Conservation (phyloP, 2,888 invertebrate genomes). For the Globia sparganii region DNA sequence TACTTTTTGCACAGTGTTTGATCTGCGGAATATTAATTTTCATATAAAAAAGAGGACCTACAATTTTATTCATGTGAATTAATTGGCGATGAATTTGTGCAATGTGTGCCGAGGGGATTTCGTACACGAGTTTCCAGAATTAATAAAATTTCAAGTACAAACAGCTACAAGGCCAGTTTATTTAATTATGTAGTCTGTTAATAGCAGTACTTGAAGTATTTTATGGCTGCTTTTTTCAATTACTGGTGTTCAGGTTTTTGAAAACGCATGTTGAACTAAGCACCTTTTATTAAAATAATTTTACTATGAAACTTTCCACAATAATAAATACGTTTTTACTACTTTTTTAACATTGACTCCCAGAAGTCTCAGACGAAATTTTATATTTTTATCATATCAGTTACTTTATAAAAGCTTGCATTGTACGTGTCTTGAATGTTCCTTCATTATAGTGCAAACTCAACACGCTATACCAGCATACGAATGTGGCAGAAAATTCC, state of each 20-base stretch:
- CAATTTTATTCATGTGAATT: conserved; percentile 14
- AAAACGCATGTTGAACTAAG: background rate
- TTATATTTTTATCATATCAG: conserved; percentile 33
- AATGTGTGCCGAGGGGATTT: background rate
- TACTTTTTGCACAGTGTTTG: conserved; percentile 18
- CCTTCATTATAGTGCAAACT: conserved; percentile 24
- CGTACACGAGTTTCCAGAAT: background rate
- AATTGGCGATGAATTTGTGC: conserved; percentile 20
- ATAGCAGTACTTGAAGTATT: background rate
- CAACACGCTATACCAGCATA: conserved; percentile 15
- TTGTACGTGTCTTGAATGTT: conserved; percentile 42
- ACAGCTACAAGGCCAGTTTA: background rate
- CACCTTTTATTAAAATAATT: background rate
- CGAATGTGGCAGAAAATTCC: conserved; percentile 26
- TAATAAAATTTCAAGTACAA: background rate
- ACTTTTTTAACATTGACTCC: background rate
- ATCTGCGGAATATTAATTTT: conserved; percentile 35
- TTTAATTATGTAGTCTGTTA: background rate
- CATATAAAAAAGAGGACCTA: conserved; percentile 4
- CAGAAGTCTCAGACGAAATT: background rate
- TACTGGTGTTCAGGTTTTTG: background rate
- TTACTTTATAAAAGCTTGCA: conserved; percentile 33
- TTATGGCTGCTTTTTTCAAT: background rate
- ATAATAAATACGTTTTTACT: background rate
- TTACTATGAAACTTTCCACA: background rate